These are phyloP conservation scores for Lethenteron reissneri DNA, from an alignment of 2,113 vertebrate species.

Conservation along the genomic window DNA sequence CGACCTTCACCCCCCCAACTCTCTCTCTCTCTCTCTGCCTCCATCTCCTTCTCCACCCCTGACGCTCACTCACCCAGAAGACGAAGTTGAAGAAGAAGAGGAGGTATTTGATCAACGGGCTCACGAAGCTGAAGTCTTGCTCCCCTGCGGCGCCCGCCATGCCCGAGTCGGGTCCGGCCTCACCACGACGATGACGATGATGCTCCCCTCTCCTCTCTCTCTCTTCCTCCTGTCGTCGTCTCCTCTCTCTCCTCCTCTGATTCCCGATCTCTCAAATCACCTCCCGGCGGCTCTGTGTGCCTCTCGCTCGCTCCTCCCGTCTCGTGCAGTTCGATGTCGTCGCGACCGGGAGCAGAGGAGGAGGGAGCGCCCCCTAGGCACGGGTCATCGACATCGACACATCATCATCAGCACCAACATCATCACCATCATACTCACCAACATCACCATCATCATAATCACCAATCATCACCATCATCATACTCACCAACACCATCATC, in stretches of 20 bases:
- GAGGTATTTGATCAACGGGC: conserved; percentile 50
- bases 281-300: rapidly evolving
- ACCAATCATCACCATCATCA: too few species aligned
- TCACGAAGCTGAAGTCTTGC: conserved; percentile 49
- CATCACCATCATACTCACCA: too few species aligned
- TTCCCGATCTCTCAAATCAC: rapidly evolving
- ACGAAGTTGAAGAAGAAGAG: conserved; percentile 70
- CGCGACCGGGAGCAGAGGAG: neutral
- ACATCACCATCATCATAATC: too few species aligned
- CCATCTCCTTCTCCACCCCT: neutral
- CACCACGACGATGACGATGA: conserved; percentile 3
- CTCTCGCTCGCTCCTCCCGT: neutral
- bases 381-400: too few species aligned
- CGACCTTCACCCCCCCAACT: neutral
- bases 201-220: rapidly evolving
- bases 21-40: too few species aligned
- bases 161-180: neutral
- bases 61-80: conserved; percentile 55
- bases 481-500: too few species aligned
- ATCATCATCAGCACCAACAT: too few species aligned
- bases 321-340: conserved; percentile 6
- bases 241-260: rapidly evolving
- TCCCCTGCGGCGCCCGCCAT: conserved; percentile 9
- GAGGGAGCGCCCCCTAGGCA: neutral
- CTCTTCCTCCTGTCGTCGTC: rapidly evolving